Percentiles rank a stretch among this genome's conserved stretches.
Conservation (phyloP, 2,888 invertebrate species). For the Cybosia mesomella region DNA sequence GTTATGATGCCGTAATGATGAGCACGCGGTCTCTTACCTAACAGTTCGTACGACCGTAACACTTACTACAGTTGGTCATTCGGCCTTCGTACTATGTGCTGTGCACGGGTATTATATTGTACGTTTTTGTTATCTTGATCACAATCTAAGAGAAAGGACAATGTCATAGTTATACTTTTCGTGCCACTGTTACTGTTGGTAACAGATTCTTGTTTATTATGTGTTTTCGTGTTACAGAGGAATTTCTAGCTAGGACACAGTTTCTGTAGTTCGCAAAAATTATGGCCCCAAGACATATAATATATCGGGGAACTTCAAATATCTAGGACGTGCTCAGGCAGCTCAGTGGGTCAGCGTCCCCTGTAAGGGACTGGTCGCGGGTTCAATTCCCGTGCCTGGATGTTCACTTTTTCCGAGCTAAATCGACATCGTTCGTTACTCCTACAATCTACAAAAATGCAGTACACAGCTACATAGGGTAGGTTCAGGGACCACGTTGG, state of each 20-base stretch:
- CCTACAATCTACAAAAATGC: too few species aligned
- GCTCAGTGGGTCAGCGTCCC: too few species aligned
- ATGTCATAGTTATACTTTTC: constrained; percentile 34
- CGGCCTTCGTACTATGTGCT: constrained; percentile 42
- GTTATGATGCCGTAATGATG: constrained; percentile 67
- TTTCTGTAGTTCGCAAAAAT: too few species aligned
- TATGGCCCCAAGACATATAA: too few species aligned
- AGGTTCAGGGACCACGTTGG: too few species aligned
- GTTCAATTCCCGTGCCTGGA: too few species aligned
- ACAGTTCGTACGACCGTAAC: constrained; percentile 57
- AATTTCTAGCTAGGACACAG: not conserved
- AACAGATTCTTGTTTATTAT: not conserved
- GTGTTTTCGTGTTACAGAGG: not conserved
- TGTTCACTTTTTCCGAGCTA: too few species aligned
- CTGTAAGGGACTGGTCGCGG: too few species aligned
- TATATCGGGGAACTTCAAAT: too few species aligned
- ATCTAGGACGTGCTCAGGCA: too few species aligned
- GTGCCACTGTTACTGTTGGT: not conserved
- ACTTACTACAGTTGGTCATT: constrained; percentile 44
- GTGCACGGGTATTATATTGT: constrained; percentile 16
- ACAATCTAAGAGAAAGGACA: constrained; percentile 48
- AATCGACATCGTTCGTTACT: too few species aligned
- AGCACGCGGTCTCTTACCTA: constrained; percentile 67
- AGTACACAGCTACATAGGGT: too few species aligned
- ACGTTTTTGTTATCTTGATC: constrained; percentile 36